Evolutionary conservation across 2,888 invertebrate species (phyloP), one percentile per base, ranked within the genome.

Genomic region (Drosophila siamana): DNA sequence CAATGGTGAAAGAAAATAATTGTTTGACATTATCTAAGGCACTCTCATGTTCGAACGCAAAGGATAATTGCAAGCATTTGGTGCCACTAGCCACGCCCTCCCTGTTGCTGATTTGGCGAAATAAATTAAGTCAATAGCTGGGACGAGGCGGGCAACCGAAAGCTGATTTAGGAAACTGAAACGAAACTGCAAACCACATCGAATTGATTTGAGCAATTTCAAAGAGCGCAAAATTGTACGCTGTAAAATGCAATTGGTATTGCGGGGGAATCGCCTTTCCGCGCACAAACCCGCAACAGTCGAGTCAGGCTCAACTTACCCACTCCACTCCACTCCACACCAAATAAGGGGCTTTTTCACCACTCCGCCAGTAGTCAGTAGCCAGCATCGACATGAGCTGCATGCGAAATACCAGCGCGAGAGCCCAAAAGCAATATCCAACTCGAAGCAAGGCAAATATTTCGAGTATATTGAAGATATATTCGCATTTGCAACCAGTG

Each of bases 121-220:
- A 83, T 80, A 65, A 80, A 81, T 86, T 63, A 86, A 77, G 78
- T 74, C 70, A 77, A 80, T 75, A 64, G 69, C 40, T 48, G 48
- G 47, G 11, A 46, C 46, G 40, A 15, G 36, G 11, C 16, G 24
- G 28, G 67, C 28, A 19, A 28, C 30, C 67, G 11, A 65, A 60
- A 70, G 76, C 78, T 73, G 59, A 78, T 69, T 75, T 73, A 43
- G 22, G 40, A 19, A 75, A 56, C 43, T 64, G 52, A 54, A 80
- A 46, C 54, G 57, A 71, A 52, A 79, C 60, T 64, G 74, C 84
- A 86, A 86, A 80, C 86, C 84, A 52, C 88, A 82, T 50, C 74
- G 78, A 88, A 84, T 86, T 86, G 86, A 86, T 86, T 86, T 78
- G 84, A 80, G 66, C 86, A 67, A 86, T 86, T 78, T 65, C 41